phyloP scores from a whole-genome alignment of 2,797 vertebrate genomes.

The Sebastolobus alascanus region DNA sequence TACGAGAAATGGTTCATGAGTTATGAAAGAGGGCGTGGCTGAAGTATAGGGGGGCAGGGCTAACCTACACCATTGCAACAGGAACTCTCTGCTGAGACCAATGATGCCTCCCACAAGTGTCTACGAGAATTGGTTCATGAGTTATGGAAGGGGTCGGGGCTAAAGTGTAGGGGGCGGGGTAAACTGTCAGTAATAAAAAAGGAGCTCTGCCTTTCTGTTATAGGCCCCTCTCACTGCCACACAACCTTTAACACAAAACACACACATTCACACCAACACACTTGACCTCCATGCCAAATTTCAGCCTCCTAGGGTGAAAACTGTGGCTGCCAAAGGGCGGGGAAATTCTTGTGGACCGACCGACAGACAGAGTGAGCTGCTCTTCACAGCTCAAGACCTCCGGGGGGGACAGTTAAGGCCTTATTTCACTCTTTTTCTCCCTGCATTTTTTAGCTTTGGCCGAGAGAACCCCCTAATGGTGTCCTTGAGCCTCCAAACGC shows the following conservation, averaged over 20 bases:
- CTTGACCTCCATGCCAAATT: not conserved
- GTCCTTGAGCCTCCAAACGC: conserved; percentile 52
- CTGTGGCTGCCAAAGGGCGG: not conserved
- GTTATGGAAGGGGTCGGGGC: not conserved
- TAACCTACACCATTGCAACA: not conserved
- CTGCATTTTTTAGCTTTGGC: conserved; percentile 12
- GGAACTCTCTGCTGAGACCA: not conserved
- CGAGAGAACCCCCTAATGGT: conserved; percentile 19
- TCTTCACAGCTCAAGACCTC: not conserved
- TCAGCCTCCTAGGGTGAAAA: not conserved
- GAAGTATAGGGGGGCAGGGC: not conserved
- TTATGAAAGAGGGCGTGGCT: too few relatives aligned
- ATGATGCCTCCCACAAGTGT: not conserved
- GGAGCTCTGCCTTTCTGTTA: not conserved
- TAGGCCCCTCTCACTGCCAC: not conserved
- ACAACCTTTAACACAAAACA: not conserved
- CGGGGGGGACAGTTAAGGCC: not conserved
- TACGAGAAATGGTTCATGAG: not conserved
- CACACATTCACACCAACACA: not conserved
- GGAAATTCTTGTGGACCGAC: not conserved
- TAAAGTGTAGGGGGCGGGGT: not conserved
- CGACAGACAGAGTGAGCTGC: not conserved
- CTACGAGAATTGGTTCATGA: not conserved
- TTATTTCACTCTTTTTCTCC: conserved; percentile 16
- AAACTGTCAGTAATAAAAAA: not conserved